These are phyloP conservation scores for Atlantisia rogersi DNA, from an alignment of 2,113 vertebrate species.

Conservation along the genomic window DNA sequence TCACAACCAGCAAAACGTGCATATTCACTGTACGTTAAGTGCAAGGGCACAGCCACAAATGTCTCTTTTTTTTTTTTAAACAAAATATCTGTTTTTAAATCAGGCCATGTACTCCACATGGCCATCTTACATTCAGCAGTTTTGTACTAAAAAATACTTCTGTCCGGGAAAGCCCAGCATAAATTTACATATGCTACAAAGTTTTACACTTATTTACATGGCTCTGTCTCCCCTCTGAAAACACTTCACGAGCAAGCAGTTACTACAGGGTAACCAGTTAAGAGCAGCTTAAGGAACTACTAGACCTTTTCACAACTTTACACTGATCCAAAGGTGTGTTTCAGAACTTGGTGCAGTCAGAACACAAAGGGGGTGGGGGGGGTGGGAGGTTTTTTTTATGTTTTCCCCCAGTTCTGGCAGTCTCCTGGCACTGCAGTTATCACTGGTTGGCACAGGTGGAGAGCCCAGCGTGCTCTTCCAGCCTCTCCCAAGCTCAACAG, in stretches of 20 bases:
- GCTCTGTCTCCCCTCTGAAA: constrained; percentile 77
- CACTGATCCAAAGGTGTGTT: background rate
- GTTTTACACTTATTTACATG: constrained; percentile 97
- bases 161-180: constrained; percentile 86
- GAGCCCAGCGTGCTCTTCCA: background rate
- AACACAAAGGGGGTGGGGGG: background rate
- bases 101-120: constrained; percentile 80
- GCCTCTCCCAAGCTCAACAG: background rate
- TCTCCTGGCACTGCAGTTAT: background rate
- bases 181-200: constrained; percentile 98
- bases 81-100: constrained; percentile 82
- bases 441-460: background rate
- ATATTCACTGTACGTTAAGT: constrained; percentile 81
- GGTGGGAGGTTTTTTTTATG: too few species aligned
- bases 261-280: background rate
- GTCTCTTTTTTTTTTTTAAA: constrained; percentile 71
- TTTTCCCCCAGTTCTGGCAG: constrained; percentile 22
- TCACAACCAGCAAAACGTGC: constrained; percentile 76
- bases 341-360: constrained; percentile 22
- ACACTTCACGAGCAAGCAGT: background rate
- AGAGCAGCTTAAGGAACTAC: background rate
- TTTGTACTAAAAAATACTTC: constrained; percentile 97
- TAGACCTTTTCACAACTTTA: background rate
- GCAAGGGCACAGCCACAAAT: constrained; percentile 75
- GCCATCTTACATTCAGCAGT: constrained; percentile 92